Evolutionary conservation across 2,113 vertebrate genomes (phyloP).

Genomic region (Seriola quinqueradiata): DNA sequence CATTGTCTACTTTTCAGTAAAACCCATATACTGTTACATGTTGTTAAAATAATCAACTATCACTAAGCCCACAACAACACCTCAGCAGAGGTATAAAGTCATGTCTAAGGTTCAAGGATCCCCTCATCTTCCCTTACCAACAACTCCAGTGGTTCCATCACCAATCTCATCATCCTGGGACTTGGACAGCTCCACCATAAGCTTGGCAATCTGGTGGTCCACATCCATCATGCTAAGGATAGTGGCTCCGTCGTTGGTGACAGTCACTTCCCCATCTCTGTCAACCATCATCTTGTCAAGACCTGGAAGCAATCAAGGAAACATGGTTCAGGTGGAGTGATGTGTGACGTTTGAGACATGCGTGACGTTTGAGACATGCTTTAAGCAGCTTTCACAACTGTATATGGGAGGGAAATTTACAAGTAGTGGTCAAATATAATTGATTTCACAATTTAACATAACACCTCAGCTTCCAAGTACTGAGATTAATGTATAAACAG

Average conservation of each 20-base stretch:
- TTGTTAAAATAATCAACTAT: neutral
- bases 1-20: neutral
- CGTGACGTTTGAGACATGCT: neutral
- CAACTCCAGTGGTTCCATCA: constrained; percentile 98
- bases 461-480: neutral
- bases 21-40: neutral
- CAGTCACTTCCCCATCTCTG: constrained; percentile 95
- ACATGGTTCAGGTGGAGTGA: neutral
- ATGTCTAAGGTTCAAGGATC: neutral
- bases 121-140: constrained; percentile 83
- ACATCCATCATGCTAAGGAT: constrained; percentile 99
- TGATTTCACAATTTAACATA: neutral
- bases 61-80: neutral
- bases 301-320: constrained; percentile 78
- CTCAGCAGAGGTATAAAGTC: neutral
- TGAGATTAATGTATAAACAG: too few relatives aligned
- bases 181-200: constrained; percentile 98
- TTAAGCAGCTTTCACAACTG: neutral
- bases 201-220: constrained; percentile 97
- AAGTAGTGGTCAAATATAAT: neutral
- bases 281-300: constrained; percentile 99
- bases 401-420: neutral
- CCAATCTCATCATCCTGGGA: constrained; percentile 99
- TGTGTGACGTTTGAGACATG: rapidly evolving
- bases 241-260: constrained; percentile 99